Base-by-base conservation (phyloP, 2,113 vertebrate species). In the Dendrocopos noguchii region DNA sequence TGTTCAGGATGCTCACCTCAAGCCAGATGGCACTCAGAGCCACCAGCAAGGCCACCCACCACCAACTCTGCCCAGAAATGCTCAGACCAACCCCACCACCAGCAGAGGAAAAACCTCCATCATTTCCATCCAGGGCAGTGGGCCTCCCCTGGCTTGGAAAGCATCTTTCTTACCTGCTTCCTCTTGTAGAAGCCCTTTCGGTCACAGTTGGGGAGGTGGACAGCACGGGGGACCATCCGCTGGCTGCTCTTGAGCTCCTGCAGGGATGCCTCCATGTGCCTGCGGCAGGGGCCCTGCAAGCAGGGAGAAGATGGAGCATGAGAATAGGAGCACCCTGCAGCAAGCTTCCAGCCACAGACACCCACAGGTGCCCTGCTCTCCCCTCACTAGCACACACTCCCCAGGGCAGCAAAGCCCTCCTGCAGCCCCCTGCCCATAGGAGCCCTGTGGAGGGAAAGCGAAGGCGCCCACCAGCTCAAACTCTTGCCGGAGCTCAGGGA, bases 181-280 rank as follows among this genome's bases (percentile, higher is more conserved):
- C 99, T 99, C 96, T 99, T 99, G 98, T 99, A 99, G 98, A 99
- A 99, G 46, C 99, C 99, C 93, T 99, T 99, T 80, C 98, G 98
- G 98, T 99, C 99, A 3, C 99, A 99, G 97, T 99, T 99, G 91
- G 99, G 99, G 81, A 99, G 98, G 87, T 99, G 99, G 89, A 99
- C 98, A 1, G 99, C 98, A 0, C 98, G 98, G 39, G 99, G 98
- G 83, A 99, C 98, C 90, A 99, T 98, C 53, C 98, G 98, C 13
- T 98, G 98, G 63, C 98, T 99, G 81, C 98, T 98, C 95, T 99
- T 99, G 96, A 99, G 98, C 83, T 98, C 98, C 96, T 99, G 99
- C 96, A 99, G 98, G 55, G 99, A 98, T 0, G 98, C 98, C 24
- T 99, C 99, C 98, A 99, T 98, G 94, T 99, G 99, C 94, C 99